phyloP scores from a whole-genome alignment of 2,797 vertebrate genomes.

The Vireo griseus region DNA sequence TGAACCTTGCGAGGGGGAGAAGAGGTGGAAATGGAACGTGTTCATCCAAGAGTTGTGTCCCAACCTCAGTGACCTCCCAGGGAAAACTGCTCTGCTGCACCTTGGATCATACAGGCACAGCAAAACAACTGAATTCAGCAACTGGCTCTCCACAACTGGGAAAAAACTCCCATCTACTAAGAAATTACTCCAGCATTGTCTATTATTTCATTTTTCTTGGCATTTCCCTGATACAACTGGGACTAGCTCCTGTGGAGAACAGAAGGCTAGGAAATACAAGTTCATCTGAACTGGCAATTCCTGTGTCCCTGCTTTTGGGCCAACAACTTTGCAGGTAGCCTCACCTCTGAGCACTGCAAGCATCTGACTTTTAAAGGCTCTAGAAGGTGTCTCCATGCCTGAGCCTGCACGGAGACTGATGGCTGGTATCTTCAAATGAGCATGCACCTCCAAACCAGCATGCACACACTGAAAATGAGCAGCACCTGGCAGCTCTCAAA shows the following conservation, averaged over 20 bases:
- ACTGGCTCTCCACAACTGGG: neutral
- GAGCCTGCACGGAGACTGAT: accelerated
- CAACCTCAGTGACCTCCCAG: neutral
- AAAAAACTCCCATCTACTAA: neutral
- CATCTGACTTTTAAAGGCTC: neutral
- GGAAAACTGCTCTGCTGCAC: neutral
- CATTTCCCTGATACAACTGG: neutral
- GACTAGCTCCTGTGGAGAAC: conserved; percentile 4
- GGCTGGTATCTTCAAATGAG: neutral
- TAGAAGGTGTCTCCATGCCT: neutral
- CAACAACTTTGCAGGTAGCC: neutral
- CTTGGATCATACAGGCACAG: neutral
- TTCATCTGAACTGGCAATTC: neutral
- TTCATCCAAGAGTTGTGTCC: neutral
- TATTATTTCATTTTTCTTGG: conserved; percentile 48
- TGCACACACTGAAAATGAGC: neutral
- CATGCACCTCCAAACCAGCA: neutral
- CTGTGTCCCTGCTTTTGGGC: neutral
- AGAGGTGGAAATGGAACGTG: neutral
- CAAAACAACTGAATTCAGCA: neutral
- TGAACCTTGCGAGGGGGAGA: conserved; percentile 77
- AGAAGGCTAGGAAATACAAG: neutral
- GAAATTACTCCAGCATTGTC: conserved; percentile 8
- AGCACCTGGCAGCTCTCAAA: conserved; percentile 9
- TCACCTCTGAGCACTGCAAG: neutral